These are phyloP conservation scores for Julus scanicus DNA, from an alignment of 2,888 invertebrate genomes.

Conservation along the genomic window DNA sequence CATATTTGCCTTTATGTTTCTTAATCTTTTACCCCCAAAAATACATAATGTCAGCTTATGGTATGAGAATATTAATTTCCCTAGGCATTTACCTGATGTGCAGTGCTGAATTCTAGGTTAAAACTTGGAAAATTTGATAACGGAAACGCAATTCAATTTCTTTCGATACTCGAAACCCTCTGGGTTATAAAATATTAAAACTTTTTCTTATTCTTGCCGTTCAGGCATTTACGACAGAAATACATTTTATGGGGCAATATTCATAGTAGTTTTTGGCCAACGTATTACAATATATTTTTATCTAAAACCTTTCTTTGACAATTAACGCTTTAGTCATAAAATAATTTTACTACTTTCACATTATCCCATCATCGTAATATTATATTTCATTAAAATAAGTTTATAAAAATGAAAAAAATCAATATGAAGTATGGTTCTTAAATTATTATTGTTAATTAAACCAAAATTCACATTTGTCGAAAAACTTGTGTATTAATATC, in stretches of 20 bases:
- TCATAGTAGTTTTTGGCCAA: neutral
- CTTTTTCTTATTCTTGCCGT: constrained; percentile 29
- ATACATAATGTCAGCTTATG: constrained; percentile 42
- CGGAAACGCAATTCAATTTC: constrained; percentile 30
- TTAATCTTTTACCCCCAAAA: constrained; percentile 39
- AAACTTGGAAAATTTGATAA: constrained; percentile 38
- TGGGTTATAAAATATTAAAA: constrained; percentile 23
- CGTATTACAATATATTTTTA: neutral
- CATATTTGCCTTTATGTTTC: constrained; percentile 36
- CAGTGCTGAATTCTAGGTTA: constrained; percentile 24
- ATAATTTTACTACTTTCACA: constrained; percentile 1
- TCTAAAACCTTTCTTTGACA: neutral
- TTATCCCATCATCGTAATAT: neutral
- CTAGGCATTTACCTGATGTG: constrained; percentile 37
- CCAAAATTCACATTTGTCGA: neutral
- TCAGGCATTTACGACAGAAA: neutral
- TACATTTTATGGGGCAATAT: neutral
- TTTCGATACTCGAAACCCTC: constrained; percentile 39
- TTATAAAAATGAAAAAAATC: neutral
- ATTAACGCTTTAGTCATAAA: constrained; percentile 9
- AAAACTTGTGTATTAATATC: no score
- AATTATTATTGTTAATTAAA: neutral
- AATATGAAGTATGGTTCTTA: neutral
- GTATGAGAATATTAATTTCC: constrained; percentile 42
- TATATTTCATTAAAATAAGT: neutral